Conservation (phyloP, 2,797 vertebrate species). For the Hydrolagus colliei region DNA sequence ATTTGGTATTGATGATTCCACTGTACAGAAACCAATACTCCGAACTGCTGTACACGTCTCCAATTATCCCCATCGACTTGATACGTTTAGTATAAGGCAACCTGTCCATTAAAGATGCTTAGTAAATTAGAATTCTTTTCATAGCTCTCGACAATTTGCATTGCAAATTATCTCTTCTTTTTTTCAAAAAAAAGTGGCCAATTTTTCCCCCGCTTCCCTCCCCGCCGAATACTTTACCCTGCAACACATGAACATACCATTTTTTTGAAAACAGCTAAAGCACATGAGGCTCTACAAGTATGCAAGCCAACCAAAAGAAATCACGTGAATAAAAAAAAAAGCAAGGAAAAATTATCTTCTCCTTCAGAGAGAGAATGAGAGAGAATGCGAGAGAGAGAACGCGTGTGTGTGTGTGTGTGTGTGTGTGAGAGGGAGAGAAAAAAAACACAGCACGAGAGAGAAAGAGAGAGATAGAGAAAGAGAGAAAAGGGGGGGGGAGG, state of each 20-base stretch:
- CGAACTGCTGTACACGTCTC: neutral
- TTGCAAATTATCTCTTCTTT: slow-evolving; percentile 13
- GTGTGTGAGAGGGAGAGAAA: no score
- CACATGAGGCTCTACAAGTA: slow-evolving; percentile 7
- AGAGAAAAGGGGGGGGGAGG: no score
- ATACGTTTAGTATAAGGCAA: slow-evolving; percentile 24
- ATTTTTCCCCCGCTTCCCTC: neutral
- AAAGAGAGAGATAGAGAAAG: no score
- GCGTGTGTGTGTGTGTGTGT: no score
- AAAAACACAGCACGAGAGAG: no score
- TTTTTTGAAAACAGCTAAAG: slow-evolving; percentile 9
- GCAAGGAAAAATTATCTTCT: no score
- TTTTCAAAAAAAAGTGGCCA: neutral
- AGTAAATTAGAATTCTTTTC: slow-evolving; percentile 24
- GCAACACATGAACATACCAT: slow-evolving; percentile 12
- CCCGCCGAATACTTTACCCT: neutral
- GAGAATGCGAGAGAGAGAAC: no score
- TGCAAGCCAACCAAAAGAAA: slow-evolving; percentile 4
- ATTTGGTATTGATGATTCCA: neutral
- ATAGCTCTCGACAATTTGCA: slow-evolving; percentile 18
- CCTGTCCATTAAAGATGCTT: slow-evolving; percentile 26
- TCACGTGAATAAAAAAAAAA: neutral
- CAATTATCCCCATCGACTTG: slow-evolving; percentile 29
- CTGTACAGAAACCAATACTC: neutral
- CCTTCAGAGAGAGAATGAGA: no score